A percentile compares a stretch with the other conserved stretches of the same genome.
Evolutionary conservation across 2,113 vertebrate species (phyloP).

Genomic region (Prunella himalayana): DNA sequence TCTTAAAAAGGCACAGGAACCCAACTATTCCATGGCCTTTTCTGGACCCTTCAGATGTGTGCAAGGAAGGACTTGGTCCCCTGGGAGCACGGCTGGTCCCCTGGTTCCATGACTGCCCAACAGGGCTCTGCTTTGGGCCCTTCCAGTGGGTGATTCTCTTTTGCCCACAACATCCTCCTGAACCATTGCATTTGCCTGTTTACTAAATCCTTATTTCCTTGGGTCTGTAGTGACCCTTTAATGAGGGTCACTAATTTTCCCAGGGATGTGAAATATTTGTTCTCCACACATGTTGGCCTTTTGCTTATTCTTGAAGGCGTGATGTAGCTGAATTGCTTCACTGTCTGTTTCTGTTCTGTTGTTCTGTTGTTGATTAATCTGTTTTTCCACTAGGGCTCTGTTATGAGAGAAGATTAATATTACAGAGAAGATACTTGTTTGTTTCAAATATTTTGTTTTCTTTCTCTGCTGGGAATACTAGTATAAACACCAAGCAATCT

Average conservation of each 20-base stretch:
- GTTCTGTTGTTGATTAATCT: conserved; percentile 42
- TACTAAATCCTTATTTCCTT: neutral
- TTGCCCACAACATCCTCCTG: neutral
- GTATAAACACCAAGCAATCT: conserved; percentile 67
- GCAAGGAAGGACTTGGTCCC: neutral
- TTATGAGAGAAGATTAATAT: conserved; percentile 54
- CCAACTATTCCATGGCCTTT: neutral
- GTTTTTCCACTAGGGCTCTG: conserved; percentile 33
- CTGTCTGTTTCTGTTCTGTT: conserved; percentile 14
- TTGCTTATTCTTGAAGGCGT: neutral
- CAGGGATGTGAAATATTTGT: neutral
- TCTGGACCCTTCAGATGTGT: neutral
- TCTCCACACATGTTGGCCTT: neutral
- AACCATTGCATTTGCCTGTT: fast-evolving
- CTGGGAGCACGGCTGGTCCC: fast-evolving
- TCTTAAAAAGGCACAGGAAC: neutral
- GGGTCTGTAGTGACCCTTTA: neutral
- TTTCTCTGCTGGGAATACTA: conserved; percentile 48
- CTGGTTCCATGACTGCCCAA: neutral
- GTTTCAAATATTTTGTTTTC: conserved; percentile 67
- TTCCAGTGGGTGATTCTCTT: neutral
- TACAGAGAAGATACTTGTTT: conserved; percentile 59
- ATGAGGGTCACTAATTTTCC: neutral
- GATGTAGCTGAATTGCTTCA: neutral
- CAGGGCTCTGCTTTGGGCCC: neutral